Base-by-base conservation (phyloP, 2,888 invertebrate species). In the Baccha elongata region DNA sequence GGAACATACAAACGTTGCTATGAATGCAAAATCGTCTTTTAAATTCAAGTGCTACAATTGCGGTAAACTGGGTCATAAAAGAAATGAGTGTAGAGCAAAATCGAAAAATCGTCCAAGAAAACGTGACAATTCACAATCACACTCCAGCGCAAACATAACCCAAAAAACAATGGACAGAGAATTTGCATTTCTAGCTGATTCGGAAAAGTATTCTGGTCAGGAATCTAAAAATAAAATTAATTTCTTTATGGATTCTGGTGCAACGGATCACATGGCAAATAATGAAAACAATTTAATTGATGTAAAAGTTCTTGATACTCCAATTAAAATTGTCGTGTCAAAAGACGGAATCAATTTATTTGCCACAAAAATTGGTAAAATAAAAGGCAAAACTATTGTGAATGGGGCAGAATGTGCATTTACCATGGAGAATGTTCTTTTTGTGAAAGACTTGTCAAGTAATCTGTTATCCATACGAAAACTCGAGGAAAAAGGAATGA, bases 201-300 rank as follows among this genome's bases (percentile, higher is more conserved):
- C 40, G 19, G 29, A 15, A 15, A 37, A 15, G 13, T 13, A 13
- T 37, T 13, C n/a, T 15, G n/a, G 1, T 5, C 37, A 37, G 37
- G n/a, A n/a, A n/a, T n/a, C 6, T 37, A 37, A 37, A 1, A n/a
- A 2, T 15, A 6, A 3, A 23, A 40, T 37, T 40, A 8, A 21
- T 11, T 19, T 55, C 29, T 40, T 40, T 11, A 17, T 53, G 13
- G 40, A 55, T 3, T 55, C 55, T n/a, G 55, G 40, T 23, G 55
- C 40, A 53, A 53, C 55, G 23, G 55, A 55, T 7, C 55, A 55
- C n/a, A 55, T 55, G 19, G 40, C 42, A 13, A 10, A 40, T 6
- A n/a, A 26, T 40, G 35, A 40, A 58, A 58, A n/a, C 37, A 13
- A 13, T 37, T 37, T 37, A 0, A 37, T 13, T 37, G 37, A 37